Evolutionary conservation across 2,888 invertebrate species (phyloP).

Genomic region (Watsonalla binaria): DNA sequence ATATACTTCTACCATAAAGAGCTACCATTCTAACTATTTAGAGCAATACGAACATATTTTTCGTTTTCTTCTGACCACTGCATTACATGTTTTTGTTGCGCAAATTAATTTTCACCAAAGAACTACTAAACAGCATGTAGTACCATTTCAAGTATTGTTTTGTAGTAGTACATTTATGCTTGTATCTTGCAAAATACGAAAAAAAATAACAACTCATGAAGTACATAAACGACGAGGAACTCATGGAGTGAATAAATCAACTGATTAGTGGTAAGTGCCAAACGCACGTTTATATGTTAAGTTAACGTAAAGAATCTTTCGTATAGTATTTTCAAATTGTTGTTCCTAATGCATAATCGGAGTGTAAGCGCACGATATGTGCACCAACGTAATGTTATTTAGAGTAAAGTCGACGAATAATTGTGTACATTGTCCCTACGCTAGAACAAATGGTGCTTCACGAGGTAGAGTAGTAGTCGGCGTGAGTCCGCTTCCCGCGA

Average conservation of each 20-base stretch:
- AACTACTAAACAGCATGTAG: conserved; percentile 38
- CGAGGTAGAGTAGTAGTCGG: conserved; percentile 63
- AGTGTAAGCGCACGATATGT: conserved; percentile 56
- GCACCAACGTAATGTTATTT: conserved; percentile 64
- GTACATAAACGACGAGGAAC: conserved; percentile 18
- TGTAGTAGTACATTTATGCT: background rate
- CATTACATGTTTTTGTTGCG: conserved; percentile 13
- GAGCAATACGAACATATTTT: conserved; percentile 13
- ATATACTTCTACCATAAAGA: background rate
- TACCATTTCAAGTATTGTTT: conserved; percentile 4
- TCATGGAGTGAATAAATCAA: conserved; percentile 19
- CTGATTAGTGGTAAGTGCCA: conserved; percentile 70
- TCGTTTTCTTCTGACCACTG: conserved; percentile 13
- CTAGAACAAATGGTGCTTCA: conserved; percentile 79
- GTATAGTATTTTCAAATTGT: conserved; percentile 73
- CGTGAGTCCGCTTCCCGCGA: conserved; percentile 20
- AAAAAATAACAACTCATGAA: conserved; percentile 14
- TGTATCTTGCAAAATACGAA: background rate
- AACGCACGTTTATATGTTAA: conserved; percentile 67
- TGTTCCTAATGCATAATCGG: conserved; percentile 74
- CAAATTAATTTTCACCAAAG: conserved; percentile 50
- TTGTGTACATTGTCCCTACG: conserved; percentile 77
- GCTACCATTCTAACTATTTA: background rate
- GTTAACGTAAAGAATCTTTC: conserved; percentile 62
- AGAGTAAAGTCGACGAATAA: conserved; percentile 65